Evolutionary conservation across 2,797 vertebrate species (phyloP), one percentile per base, ranked within the genome.

Genomic region (Neomorphus geoffroyi): DNA sequence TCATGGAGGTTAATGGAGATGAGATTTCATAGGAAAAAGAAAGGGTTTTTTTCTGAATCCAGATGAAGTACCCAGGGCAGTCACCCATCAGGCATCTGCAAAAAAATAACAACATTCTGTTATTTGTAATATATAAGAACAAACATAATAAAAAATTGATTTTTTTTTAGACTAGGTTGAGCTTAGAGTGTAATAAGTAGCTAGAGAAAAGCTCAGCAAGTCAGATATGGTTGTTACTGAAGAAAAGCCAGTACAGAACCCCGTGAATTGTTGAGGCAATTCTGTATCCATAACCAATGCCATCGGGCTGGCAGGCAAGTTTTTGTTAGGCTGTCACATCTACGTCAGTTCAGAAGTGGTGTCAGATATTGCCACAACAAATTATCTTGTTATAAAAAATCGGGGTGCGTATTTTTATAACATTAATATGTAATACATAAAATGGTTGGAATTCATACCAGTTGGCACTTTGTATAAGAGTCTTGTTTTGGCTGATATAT

Each of bases 361-460:
- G 86, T 96, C 93, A 94, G 90, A 94, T 96, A 94, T 95, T 94
- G 93, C 83, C 93, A 96, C 83, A 97, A 96, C 90, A 95, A 95
- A 94, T 87, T 94, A 28, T 61, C 90, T 94, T 90, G 88, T 94
- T 92, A 87, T 37, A 93, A 96, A 95, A 96, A 96, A 93, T 93
- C 0, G 90, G 90, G 95, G 88, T 91, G 88, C 78, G 13, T 94
- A 85, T 93, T 94, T 96, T 93, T 96, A 39, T 94, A 94, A 83
- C 50, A 87, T 93, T 95, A 97, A 95, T 94, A 95, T 89, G 78
- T 88, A 83, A 86, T 80, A 88, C 50, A 93, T 85, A 69, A 95
- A 91, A 74, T 92, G 84, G 53, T 80, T 95, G 92, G 92, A 93
- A 96, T 87, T 93, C 74, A 87, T 93, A 92, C 57, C 79, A 93